These are phyloP conservation scores for Heliconius erato DNA, from an alignment of 2,888 invertebrate species.

Conservation along the genomic window DNA sequence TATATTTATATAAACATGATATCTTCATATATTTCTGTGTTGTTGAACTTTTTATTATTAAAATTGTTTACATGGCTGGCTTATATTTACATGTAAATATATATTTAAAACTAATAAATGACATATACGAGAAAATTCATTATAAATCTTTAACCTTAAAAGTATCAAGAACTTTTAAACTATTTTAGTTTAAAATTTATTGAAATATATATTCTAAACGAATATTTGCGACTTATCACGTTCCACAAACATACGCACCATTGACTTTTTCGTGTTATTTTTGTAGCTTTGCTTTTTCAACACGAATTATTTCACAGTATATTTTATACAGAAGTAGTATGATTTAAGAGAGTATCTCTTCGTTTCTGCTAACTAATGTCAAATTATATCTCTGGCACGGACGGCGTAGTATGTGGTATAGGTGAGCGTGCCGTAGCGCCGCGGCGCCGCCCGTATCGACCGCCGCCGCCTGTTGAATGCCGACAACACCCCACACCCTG, in stretches of 20 bases:
- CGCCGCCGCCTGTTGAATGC: conserved; percentile 84
- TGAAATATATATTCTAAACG: background rate
- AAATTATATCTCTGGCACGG: conserved; percentile 7
- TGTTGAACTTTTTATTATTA: background rate
- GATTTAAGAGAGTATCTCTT: background rate
- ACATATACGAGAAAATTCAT: background rate
- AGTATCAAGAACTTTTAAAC: background rate
- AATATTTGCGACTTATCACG: background rate
- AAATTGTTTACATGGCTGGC: background rate
- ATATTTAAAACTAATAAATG: background rate
- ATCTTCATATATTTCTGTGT: background rate
- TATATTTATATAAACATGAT: background rate
- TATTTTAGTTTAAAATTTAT: background rate
- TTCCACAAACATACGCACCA: background rate
- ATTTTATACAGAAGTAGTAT: background rate
- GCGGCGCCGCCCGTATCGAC: conserved; percentile 81
- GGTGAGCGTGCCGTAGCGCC: conserved; percentile 72
- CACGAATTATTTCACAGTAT: background rate
- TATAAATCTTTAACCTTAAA: background rate
- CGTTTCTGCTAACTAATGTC: background rate
- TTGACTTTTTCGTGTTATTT: background rate
- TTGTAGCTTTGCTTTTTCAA: background rate
- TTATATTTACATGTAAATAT: background rate
- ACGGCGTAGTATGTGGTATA: conserved; percentile 52
- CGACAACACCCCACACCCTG: conserved; percentile 65